Percentiles rank a stretch among this genome's conserved stretches.
These are phyloP conservation scores for Colossoma macropomum DNA, from an alignment of 2,113 vertebrate species.

Conservation along the genomic window DNA sequence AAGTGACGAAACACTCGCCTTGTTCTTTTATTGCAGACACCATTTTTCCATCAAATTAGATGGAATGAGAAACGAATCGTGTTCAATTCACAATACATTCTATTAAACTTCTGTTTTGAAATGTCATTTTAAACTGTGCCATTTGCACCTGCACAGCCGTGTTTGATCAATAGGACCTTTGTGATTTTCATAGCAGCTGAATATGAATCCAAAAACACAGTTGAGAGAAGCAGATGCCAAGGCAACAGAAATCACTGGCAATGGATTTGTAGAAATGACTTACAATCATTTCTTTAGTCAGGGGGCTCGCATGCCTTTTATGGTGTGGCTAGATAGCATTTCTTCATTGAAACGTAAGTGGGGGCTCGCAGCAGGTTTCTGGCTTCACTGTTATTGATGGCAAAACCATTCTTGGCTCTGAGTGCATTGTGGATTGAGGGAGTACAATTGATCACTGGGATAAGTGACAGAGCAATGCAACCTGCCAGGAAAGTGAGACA, in stretches of 20 bases:
- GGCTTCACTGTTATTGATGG: slow-evolving; percentile 65
- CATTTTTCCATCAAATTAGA: neutral
- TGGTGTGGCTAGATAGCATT: slow-evolving; percentile 66
- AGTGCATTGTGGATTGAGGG: slow-evolving; percentile 57
- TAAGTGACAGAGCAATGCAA: slow-evolving; percentile 53
- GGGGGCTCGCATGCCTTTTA: slow-evolving; percentile 62
- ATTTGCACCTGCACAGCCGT: slow-evolving; percentile 6
- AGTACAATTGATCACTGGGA: slow-evolving; percentile 63
- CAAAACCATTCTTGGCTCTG: slow-evolving; percentile 63
- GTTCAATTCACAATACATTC: slow-evolving; percentile 1
- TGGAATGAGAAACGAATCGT: neutral
- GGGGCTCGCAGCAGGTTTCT: slow-evolving; percentile 59
- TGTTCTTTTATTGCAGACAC: neutral
- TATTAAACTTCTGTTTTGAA: slow-evolving; percentile 9
- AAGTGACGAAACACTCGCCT: neutral
- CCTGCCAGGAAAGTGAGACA: slow-evolving; percentile 54
- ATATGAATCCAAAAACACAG: slow-evolving; percentile 23
- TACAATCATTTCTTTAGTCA: slow-evolving; percentile 24
- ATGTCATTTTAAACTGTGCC: neutral
- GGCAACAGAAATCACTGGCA: slow-evolving; percentile 29
- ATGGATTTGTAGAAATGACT: slow-evolving; percentile 33
- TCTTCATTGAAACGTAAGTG: slow-evolving; percentile 60
- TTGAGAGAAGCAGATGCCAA: slow-evolving; percentile 12
- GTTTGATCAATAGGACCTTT: slow-evolving; percentile 9
- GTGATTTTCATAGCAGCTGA: slow-evolving; percentile 31